phyloP scores from a whole-genome alignment of 2,797 vertebrate genomes.

The Chaetophractus vellerosus region DNA sequence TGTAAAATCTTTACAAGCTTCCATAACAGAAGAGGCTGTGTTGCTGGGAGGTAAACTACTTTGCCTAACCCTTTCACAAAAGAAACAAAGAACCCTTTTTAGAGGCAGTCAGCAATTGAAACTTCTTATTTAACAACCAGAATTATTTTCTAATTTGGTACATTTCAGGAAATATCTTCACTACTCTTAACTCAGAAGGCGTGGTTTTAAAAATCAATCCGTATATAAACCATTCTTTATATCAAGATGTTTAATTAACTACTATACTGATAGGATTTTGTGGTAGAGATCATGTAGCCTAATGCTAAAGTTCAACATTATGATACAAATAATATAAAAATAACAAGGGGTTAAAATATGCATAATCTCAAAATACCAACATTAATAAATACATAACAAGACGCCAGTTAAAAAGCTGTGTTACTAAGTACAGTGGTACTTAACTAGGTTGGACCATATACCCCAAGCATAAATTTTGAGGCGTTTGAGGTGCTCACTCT shows the following conservation, averaged over 20 bases:
- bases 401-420: conserved; percentile 1
- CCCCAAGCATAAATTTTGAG: not conserved
- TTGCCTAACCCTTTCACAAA: not conserved
- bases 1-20: conserved; percentile 43
- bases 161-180: conserved; percentile 42
- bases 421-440: not conserved
- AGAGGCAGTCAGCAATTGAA: conserved; percentile 11
- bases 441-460: not conserved
- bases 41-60: conserved; percentile 6
- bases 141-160: conserved; percentile 27
- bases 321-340: conserved; percentile 60
- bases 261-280: conserved; percentile 6
- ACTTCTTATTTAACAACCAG: not conserved
- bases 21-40: not conserved
- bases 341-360: conserved; percentile 25
- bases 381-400: conserved; percentile 49
- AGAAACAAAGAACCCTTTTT: conserved; percentile 49
- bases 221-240: not conserved
- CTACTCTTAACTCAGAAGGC: conserved; percentile 50
- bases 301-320: conserved; percentile 42
- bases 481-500: not conserved
- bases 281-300: not conserved
- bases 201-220: conserved; percentile 45
- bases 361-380: conserved; percentile 49
- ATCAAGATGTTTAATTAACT: conserved; percentile 40